Base-by-base conservation (phyloP, 2,888 invertebrate species). In the Erannis defoliaria region DNA sequence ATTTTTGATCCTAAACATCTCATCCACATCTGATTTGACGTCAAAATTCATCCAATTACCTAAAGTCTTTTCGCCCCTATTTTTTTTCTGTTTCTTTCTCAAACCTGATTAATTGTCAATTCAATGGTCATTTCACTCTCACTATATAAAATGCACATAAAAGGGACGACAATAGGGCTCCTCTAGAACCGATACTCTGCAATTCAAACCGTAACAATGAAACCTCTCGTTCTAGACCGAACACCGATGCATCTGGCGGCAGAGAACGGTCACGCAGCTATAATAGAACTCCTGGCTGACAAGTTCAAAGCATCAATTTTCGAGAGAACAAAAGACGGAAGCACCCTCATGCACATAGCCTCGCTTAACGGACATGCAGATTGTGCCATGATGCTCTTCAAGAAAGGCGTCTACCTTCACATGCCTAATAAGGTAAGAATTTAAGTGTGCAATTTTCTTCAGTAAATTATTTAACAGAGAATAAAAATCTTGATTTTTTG, bases 241-340 rank as follows among this genome's bases (percentile, higher is more conserved):
- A 99, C 99, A 1, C 98, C 99, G 0, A 97, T 99, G 95, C 99
- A 99, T 88, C 93, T 99, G 78, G 99, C 99, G 12, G 99, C 99
- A 0, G 99, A 99, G 89, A 96, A 98, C 78, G 99, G 99, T 0
- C 98, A 99, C 85, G 99, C 99, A 1, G 95, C 96, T 55, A 96
- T 99, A 77, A 99, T 99, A 64, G 99, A 99, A 86, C 94, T 99
- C 5, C 92, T 99, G 53, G 98, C 98, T 0, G 99, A 99, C 85
- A 99, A 99, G 90, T 99, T 99, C 92, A 98, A 98, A 86, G 99
- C 99, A 1, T 98, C 99, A 70, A 98, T 99, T 76, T 96, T 98
- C 82, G 98, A 99, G 87, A 94, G 99, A 67, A 99, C 99, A 1
- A 99, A 98, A 88, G 99, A 99, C 86, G 99, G 99, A 56, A 98